Evolutionary conservation across 2,113 vertebrate genomes (phyloP).

Genomic region (Scomber colias): DNA sequence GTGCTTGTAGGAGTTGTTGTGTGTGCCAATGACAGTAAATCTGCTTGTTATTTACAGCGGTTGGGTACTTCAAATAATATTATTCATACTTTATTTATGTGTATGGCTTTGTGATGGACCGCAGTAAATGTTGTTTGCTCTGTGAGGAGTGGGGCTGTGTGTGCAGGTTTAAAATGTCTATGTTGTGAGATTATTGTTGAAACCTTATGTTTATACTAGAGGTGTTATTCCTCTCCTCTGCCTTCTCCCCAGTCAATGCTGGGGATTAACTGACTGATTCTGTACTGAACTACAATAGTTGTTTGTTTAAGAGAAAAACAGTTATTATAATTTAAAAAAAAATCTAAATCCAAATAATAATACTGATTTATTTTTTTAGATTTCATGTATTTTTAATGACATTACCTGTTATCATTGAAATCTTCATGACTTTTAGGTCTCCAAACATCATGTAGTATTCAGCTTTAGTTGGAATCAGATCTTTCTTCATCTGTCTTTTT

Average conservation of each 20-base stretch:
- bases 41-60: conserved; percentile 53
- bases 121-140: conserved; percentile 17
- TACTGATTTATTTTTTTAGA: neutral
- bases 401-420: neutral
- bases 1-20: conserved; percentile 25
- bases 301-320: neutral
- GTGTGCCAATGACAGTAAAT: conserved; percentile 23
- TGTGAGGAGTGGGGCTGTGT: neutral
- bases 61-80: conserved; percentile 45
- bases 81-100: conserved; percentile 25
- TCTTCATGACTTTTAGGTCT: neutral
- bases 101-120: neutral
- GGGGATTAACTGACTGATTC: no score
- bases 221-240: no score
- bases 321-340: neutral
- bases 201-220: neutral
- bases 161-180: neutral
- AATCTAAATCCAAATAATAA: neutral
- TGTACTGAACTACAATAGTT: neutral
- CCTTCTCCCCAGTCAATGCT: no score
- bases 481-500: neutral
- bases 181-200: neutral
- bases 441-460: neutral
- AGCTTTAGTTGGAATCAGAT: neutral
- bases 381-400: neutral